Percentiles rank a stretch among this genome's conserved stretches.
Evolutionary conservation across 92 coral and sea anemone species (phyloP).

Genomic region (Phymanthus crucifer): DNA sequence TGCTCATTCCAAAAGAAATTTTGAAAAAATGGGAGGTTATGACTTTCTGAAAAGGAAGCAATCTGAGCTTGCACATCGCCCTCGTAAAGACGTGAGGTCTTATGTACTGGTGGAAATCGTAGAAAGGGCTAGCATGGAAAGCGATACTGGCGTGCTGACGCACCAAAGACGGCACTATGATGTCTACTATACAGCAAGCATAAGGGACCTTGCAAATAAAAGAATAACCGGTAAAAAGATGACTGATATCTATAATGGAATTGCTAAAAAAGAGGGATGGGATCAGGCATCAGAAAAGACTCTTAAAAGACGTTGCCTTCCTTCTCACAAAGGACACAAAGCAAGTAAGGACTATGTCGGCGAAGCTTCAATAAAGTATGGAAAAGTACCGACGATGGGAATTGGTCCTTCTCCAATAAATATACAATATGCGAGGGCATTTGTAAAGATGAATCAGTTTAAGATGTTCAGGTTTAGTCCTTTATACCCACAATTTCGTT

Average conservation of each 20-base stretch:
- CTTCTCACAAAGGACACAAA: constrained; percentile 23
- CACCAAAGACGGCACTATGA: constrained; percentile 31
- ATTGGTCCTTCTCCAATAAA: constrained; percentile 40
- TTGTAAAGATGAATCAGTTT: constrained; percentile 39
- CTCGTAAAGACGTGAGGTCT: constrained; percentile 7
- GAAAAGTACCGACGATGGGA: constrained; percentile 48
- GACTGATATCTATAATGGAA: constrained; percentile 3
- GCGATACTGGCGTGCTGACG: constrained; percentile 19
- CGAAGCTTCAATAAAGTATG: constrained; percentile 22
- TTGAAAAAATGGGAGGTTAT: constrained; percentile 11
- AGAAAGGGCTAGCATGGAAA: constrained; percentile 27
- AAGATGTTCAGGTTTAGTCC: constrained; percentile 28
- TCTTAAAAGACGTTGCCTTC: constrained; percentile 31
- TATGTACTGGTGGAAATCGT: background rate
- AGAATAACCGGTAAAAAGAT: constrained; percentile 3
- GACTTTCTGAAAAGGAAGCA: background rate
- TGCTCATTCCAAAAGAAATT: constrained; percentile 3
- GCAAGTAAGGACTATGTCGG: constrained; percentile 24
- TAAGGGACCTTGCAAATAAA: constrained; percentile 7
- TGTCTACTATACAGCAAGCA: constrained; percentile 9
- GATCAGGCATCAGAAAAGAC: background rate
- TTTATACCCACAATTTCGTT: background rate
- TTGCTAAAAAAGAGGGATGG: constrained; percentile 5
- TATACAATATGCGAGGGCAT: constrained; percentile 41
- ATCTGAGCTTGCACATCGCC: constrained; percentile 28